Base-by-base conservation (phyloP, 1,140 invertebrate genomes). In the Agraylea sexmaculata region DNA sequence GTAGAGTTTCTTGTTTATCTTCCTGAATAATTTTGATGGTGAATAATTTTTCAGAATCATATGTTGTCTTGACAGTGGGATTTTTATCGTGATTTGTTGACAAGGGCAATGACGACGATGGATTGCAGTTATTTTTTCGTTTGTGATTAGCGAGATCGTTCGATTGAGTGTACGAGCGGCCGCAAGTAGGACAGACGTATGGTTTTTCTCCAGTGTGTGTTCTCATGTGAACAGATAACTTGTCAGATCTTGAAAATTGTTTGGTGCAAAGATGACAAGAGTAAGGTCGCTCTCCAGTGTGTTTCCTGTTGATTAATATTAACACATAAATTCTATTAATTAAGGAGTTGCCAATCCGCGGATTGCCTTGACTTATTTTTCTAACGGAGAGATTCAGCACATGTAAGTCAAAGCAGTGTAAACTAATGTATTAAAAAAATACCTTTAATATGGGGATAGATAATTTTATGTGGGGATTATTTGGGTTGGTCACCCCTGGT, bases 151-250 rank as follows among this genome's bases (percentile, higher is more conserved):
- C 51, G 12, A 65, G 46, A 53, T 65, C 62, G 41, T 65, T 65
- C 2, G 59, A 63, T 47, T 65, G 62, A 2, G 62, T 62, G 42
- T 63, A 65, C 2, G 58, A 55, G 10, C 62, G 50, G 11, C 57
- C 54, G 36, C 62, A 65, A 17, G 59, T 51, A 25, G 60, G 57
- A 35, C 70, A 73, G 13, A 53, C 45, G 42, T 59, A 71, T 1
- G 60, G 62, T 19, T 57, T 60, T 53, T 70, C 66, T 12, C 59
- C 70, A 38, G 53, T 57, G 34, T 63, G 62, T 23, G 36, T 37
- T 40, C 56, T 55, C 29, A 63, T 52, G 38, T 65, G 61, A 4
- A 51, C 54, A 25, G 52, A 52, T 0, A 65, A 51, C 3, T 46
- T 43, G 19, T 58, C 54, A 11, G 53, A 55, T 10, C 58, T 43